Evolutionary conservation across 2,797 vertebrate species (phyloP).

Genomic region (Florisuga fusca): DNA sequence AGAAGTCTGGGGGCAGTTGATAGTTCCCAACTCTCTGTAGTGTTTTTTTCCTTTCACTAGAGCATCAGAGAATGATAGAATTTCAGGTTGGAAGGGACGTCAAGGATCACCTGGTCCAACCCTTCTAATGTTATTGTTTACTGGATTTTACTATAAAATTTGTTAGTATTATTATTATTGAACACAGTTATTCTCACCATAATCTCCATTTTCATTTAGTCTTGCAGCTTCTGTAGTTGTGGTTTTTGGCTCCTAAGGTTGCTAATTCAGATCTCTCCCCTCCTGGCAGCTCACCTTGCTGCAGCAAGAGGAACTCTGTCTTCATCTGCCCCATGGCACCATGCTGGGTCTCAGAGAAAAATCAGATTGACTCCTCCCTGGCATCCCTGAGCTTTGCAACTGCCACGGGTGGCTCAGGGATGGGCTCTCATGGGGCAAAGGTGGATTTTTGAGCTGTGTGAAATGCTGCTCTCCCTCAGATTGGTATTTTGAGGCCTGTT

Average conservation of each 20-base stretch:
- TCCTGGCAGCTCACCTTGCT: background rate
- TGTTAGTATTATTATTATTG: no score
- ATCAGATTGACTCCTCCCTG: background rate
- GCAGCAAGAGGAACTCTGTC: background rate
- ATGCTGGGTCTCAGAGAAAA: rapidly evolving
- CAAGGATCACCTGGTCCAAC: no score
- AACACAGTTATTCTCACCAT: background rate
- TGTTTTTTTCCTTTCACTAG: background rate
- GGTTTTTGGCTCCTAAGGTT: background rate
- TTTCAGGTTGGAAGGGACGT: no score
- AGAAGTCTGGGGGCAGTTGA: background rate
- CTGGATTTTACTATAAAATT: no score
- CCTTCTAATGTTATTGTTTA: no score
- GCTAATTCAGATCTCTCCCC: background rate
- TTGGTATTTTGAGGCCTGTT: background rate
- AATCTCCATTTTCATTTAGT: background rate
- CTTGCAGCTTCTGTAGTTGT: background rate
- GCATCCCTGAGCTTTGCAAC: background rate
- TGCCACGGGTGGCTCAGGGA: background rate
- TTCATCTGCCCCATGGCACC: background rate
- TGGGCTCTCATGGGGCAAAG: background rate
- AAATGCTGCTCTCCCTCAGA: background rate
- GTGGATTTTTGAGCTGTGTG: background rate
- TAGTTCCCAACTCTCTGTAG: background rate
- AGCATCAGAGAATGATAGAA: no score